A percentile compares a stretch with the other conserved stretches of the same genome.
Conservation (phyloP, 2,888 invertebrate genomes). For the Hedya salicella region DNA sequence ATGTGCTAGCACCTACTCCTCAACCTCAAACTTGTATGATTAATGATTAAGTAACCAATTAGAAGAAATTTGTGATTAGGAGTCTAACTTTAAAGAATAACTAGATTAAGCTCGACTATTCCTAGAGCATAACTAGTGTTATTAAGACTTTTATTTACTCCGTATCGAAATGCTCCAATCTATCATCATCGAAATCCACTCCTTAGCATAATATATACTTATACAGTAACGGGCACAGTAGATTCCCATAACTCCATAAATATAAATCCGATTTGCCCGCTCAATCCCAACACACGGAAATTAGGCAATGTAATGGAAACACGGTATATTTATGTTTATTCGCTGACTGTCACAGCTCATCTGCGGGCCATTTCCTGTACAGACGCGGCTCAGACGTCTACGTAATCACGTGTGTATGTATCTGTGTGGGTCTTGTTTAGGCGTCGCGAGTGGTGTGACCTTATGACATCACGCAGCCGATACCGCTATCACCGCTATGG, state of each 20-base stretch:
- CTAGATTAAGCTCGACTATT: too few relatives aligned
- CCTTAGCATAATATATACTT: too few relatives aligned
- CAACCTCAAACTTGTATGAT: too few relatives aligned
- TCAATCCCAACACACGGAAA: slow-evolving; percentile 36
- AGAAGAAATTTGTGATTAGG: too few relatives aligned
- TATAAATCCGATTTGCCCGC: not conserved
- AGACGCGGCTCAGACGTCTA: slow-evolving; percentile 66
- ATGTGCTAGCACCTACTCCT: too few relatives aligned
- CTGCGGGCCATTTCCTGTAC: slow-evolving; percentile 77
- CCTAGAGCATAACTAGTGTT: too few relatives aligned
- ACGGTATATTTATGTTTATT: slow-evolving; percentile 40
- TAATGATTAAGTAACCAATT: too few relatives aligned
- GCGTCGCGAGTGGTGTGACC: slow-evolving; percentile 23
- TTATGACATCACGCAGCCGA: slow-evolving; percentile 16
- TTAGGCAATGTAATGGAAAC: slow-evolving; percentile 35
- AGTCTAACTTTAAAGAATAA: too few relatives aligned
- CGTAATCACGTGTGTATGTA: slow-evolving; percentile 22
- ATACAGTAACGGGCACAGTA: not conserved
- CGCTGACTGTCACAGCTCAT: slow-evolving; percentile 66
- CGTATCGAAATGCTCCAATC: not conserved
- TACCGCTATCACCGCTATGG: slow-evolving; percentile 29
- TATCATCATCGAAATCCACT: not conserved
- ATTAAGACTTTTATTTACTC: not conserved
- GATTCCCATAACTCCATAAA: not conserved
- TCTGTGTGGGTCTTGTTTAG: slow-evolving; percentile 7